These are phyloP conservation scores for Alitta virens DNA, from an alignment of 2,888 invertebrate species.

Conservation along the genomic window DNA sequence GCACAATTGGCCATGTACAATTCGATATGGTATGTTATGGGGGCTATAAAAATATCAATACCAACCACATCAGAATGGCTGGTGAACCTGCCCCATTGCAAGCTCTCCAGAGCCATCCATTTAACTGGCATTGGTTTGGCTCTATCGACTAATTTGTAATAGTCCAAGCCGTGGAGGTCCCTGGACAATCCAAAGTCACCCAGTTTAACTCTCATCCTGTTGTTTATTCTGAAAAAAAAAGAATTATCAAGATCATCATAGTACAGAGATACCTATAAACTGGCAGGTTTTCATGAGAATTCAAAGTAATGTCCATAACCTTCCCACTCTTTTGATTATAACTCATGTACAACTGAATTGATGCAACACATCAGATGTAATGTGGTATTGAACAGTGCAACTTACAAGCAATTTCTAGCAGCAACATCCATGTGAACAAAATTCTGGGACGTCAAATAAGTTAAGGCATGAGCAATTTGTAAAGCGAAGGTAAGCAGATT, in stretches of 20 bases:
- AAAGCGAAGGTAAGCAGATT: neutral
- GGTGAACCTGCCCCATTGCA: slow-evolving; percentile 9
- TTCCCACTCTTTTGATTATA: too few species aligned
- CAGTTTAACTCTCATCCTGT: slow-evolving; percentile 1
- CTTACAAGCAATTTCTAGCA: slow-evolving; percentile 14
- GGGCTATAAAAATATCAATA: neutral
- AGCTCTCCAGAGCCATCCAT: slow-evolving; percentile 14
- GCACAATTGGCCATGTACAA: too few species aligned
- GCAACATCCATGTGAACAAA: slow-evolving; percentile 12
- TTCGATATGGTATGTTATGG: too few species aligned
- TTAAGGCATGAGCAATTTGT: slow-evolving; percentile 10
- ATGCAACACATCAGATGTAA: neutral
- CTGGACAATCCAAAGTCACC: slow-evolving; percentile 13
- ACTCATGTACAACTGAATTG: too few species aligned
- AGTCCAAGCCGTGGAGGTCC: slow-evolving; percentile 13
- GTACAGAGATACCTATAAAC: neutral
- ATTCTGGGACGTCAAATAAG: neutral
- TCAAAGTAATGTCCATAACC: too few species aligned
- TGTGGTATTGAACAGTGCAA: neutral
- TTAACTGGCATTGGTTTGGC: slow-evolving; percentile 9
- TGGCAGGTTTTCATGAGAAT: too few species aligned
- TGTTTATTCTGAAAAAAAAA: slow-evolving; percentile 13
- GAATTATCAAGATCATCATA: neutral
- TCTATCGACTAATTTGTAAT: slow-evolving; percentile 7
- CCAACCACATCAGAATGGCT: slow-evolving; percentile 12